phyloP scores from a whole-genome alignment of 2,888 invertebrate species.

The Drosophila borealis region DNA sequence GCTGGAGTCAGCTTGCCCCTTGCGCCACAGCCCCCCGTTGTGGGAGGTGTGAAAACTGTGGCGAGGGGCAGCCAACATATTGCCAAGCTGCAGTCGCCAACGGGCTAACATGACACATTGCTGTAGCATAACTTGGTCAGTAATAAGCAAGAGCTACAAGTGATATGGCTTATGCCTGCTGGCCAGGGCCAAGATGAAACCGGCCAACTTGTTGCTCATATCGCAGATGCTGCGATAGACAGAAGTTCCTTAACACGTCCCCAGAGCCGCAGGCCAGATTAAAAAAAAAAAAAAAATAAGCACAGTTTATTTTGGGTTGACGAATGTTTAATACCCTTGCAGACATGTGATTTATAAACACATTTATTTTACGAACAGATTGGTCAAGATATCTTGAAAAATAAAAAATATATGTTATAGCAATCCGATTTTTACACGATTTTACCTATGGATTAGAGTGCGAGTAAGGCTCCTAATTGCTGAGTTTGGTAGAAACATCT shows the following conservation, averaged over 20 bases:
- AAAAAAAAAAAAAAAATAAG: constrained; percentile 23
- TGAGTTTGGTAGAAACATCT: no score
- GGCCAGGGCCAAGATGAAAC: constrained; percentile 58
- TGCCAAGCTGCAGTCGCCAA: constrained; percentile 52
- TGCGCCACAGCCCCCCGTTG: constrained; percentile 43
- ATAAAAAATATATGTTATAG: no score
- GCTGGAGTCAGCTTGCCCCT: constrained; percentile 33
- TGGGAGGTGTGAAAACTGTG: constrained; percentile 73
- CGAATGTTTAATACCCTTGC: neutral
- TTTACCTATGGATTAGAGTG: no score
- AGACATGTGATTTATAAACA: neutral
- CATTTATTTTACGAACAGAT: no score
- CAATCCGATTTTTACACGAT: no score
- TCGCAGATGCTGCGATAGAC: constrained; percentile 69
- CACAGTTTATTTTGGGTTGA: neutral
- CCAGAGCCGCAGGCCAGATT: constrained; percentile 41
- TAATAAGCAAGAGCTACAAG: constrained; percentile 51
- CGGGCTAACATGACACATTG: constrained; percentile 71
- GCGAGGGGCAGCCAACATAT: constrained; percentile 34
- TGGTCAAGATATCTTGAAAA: no score
- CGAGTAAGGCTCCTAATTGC: no score
- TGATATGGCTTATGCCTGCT: constrained; percentile 65
- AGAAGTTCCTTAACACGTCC: constrained; percentile 70
- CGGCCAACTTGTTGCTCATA: constrained; percentile 59
- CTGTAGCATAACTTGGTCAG: constrained; percentile 75